A percentile compares a stretch with the other conserved stretches of the same genome.
These are phyloP conservation scores for Spicauda simplicius DNA, from an alignment of 2,888 invertebrate species.

Conservation along the genomic window DNA sequence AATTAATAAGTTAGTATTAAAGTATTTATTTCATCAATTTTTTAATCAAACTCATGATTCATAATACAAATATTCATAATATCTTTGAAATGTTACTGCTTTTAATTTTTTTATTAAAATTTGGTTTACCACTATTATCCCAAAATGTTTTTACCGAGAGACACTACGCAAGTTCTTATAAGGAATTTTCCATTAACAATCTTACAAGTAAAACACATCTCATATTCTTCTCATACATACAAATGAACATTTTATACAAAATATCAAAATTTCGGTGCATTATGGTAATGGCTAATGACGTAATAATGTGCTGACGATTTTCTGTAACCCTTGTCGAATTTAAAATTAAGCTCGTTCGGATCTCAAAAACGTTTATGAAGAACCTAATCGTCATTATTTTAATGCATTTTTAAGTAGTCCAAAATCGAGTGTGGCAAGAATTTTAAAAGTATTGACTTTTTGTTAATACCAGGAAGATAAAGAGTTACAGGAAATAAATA, in stretches of 20 bases:
- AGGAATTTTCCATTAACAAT: constrained; percentile 16
- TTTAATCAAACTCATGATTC: no score
- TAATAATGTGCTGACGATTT: constrained; percentile 70
- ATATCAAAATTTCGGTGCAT: constrained; percentile 66
- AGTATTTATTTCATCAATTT: no score
- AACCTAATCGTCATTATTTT: constrained; percentile 32
- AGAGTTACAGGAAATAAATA: neutral
- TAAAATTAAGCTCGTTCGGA: constrained; percentile 49
- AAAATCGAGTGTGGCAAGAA: constrained; percentile 6
- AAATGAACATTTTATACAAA: constrained; percentile 62
- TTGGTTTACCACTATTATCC: neutral
- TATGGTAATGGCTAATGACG: constrained; percentile 76
- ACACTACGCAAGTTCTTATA: constrained; percentile 2
- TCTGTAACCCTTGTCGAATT: constrained; percentile 54
- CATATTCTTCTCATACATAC: constrained; percentile 55
- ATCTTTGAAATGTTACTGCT: neutral
- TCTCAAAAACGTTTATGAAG: constrained; percentile 44
- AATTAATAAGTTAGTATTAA: no score
- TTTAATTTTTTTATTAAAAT: neutral
- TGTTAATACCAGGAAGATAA: constrained; percentile 7
- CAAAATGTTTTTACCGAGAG: neutral
- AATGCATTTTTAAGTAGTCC: constrained; percentile 35
- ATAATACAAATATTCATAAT: neutral
- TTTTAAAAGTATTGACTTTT: constrained; percentile 16
- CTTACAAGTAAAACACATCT: constrained; percentile 16